A percentile compares a stretch with the other conserved stretches of the same genome.
These are phyloP conservation scores for Notamacropus eugenii DNA, from an alignment of 2,797 vertebrate genomes.

Conservation along the genomic window DNA sequence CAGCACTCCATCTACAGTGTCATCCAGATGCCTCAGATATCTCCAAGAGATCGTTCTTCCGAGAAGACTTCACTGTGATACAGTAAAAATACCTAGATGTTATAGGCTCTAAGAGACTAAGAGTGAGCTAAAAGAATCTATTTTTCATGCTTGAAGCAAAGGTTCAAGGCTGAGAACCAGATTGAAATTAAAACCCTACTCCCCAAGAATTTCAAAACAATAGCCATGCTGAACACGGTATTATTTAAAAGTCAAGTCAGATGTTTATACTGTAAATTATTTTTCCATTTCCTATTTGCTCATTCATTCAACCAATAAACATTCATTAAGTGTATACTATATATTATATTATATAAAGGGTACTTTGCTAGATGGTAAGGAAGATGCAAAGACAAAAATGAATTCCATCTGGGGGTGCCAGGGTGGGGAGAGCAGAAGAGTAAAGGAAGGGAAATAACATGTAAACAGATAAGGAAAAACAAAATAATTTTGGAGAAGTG, in stretches of 20 bases:
- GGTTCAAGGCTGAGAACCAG: background rate
- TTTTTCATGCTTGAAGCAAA: background rate
- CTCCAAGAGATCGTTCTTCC: background rate
- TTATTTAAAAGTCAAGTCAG: background rate
- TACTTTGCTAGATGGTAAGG: background rate
- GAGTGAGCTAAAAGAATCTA: background rate
- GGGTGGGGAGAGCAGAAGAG: background rate
- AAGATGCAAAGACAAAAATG: background rate
- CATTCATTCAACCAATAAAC: background rate
- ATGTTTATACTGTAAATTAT: background rate
- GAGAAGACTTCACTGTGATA: background rate
- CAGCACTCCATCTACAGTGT: background rate
- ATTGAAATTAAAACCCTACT: background rate
- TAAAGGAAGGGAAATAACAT: background rate
- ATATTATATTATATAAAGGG: background rate
- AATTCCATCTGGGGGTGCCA: background rate
- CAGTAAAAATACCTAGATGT: background rate
- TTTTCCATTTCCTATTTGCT: background rate
- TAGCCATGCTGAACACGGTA: background rate
- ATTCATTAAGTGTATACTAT: background rate
- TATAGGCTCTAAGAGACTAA: background rate
- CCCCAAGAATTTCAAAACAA: background rate
- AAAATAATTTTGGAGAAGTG: background rate
- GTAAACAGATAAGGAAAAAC: no score
- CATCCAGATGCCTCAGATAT: background rate